phyloP scores from a whole-genome alignment of 2,888 invertebrate genomes.

The Frankliniella fusca region DNA sequence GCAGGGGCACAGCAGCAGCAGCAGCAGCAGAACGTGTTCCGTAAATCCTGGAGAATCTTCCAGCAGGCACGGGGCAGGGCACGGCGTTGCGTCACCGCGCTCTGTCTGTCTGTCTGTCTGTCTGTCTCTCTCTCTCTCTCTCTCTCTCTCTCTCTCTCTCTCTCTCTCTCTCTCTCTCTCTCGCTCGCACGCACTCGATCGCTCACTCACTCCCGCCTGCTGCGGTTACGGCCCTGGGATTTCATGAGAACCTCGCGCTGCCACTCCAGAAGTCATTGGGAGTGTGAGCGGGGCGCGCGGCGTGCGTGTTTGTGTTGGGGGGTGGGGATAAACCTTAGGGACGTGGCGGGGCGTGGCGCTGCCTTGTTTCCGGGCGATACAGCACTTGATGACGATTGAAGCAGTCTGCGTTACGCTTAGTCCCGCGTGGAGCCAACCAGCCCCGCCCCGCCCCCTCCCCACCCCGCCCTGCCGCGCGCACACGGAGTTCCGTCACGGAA shows the following conservation, averaged over 20 bases:
- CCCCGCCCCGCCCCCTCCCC: too few species aligned
- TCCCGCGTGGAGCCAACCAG: too few species aligned
- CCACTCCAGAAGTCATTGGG: neutral
- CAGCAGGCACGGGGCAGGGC: too few species aligned
- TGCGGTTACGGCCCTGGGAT: neutral
- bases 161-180: too few species aligned
- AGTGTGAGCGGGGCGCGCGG: neutral
- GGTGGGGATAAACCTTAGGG: neutral
- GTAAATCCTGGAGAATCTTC: neutral
- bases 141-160: too few species aligned
- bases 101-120: too few species aligned
- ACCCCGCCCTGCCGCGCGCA: too few species aligned
- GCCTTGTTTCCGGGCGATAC: conserved; percentile 5
- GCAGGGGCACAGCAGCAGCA: neutral
- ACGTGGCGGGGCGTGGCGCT: neutral
- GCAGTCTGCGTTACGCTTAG: neutral
- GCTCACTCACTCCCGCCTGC: neutral
- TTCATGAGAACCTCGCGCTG: conserved; percentile 5
- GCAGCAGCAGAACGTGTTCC: neutral
- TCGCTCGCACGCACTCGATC: too few species aligned
- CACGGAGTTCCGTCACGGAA: too few species aligned
- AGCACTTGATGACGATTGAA: conserved; percentile 6
- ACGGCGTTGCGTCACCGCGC: too few species aligned
- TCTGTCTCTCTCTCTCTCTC: too few species aligned
- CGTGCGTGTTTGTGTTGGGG: neutral